phyloP scores from a whole-genome alignment of 2,797 vertebrate genomes.

The Carcharodon carcharias region DNA sequence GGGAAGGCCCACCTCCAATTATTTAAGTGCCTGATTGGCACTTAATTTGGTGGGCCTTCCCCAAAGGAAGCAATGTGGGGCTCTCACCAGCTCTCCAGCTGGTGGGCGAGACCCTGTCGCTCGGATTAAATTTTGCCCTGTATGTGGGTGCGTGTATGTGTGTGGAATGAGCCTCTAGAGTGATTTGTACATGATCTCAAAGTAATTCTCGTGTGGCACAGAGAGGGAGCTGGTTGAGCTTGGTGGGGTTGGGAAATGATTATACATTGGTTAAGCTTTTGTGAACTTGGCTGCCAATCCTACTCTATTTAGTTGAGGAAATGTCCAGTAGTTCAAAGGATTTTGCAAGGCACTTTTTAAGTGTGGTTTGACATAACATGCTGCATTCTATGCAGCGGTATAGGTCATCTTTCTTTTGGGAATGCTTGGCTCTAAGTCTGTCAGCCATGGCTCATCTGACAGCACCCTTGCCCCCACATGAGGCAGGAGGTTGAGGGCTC shows the following conservation, averaged over 20 bases:
- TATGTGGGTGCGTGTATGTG: too few relatives aligned
- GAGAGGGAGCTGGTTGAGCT: not conserved
- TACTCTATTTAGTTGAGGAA: not conserved
- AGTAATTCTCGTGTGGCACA: not conserved
- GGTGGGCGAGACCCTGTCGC: too few relatives aligned
- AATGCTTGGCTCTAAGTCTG: not conserved
- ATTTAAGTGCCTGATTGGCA: too few relatives aligned
- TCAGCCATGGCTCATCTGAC: not conserved
- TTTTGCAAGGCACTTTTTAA: not conserved
- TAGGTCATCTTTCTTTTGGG: not conserved
- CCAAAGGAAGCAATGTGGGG: too few relatives aligned
- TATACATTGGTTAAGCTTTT: not conserved
- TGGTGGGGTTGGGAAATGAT: not conserved
- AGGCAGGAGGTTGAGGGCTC: not conserved
- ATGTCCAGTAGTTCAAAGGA: not conserved
- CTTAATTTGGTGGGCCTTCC: too few relatives aligned
- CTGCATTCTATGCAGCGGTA: not conserved
- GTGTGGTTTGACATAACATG: not conserved
- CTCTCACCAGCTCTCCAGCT: too few relatives aligned
- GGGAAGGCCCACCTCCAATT: too few relatives aligned
- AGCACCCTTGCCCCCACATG: not conserved
- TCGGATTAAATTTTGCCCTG: too few relatives aligned
- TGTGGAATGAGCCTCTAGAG: not conserved
- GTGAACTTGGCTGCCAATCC: not conserved
- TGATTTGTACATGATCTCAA: not conserved